phyloP scores from a whole-genome alignment of 2,113 vertebrate genomes.

The human (Homo sapiens) region GRCh38 chr9:12407501-12408000 shows the following conservation, averaged over 20 bases:
- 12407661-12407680: neutral
- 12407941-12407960: constrained; percentile 6
- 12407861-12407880: constrained; percentile 23
- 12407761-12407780: neutral
- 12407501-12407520: neutral
- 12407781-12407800: neutral
- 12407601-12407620: constrained; percentile 37
- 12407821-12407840: neutral
- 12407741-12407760: constrained; percentile 37
- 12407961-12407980: constrained; percentile 30
- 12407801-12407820: neutral
- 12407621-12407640: neutral
- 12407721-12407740: constrained; percentile 44
- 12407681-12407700: neutral
- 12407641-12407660: constrained; percentile 8
- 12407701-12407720: constrained; percentile 52
- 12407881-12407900: neutral
- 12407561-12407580: constrained; percentile 13
- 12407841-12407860: neutral
- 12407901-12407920: constrained; percentile 7
- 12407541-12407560: neutral
- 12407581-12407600: constrained; percentile 9
- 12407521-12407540: neutral
- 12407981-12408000: neutral
- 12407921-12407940: neutral